Percentiles rank a stretch among this genome's conserved stretches.
Conservation (phyloP, 2,797 vertebrate species). For the Pampus argenteus region DNA sequence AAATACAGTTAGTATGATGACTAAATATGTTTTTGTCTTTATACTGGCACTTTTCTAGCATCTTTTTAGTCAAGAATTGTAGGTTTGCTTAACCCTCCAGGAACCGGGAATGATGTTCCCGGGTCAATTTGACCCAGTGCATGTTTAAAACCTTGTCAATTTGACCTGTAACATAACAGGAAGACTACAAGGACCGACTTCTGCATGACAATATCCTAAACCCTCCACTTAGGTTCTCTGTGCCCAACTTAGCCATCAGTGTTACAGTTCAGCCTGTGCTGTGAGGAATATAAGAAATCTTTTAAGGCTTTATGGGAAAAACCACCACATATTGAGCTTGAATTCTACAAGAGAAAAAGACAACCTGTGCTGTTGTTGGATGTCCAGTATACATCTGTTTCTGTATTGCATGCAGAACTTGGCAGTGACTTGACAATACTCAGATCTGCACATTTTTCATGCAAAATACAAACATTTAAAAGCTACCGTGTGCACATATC, state of each 20-base stretch:
- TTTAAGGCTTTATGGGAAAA: too few species aligned
- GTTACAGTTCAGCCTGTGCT: too few species aligned
- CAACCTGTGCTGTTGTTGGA: neutral
- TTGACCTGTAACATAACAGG: too few species aligned
- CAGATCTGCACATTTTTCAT: conserved; percentile 13
- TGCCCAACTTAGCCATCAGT: too few species aligned
- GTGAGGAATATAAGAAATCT: too few species aligned
- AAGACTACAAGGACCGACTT: too few species aligned
- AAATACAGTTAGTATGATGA: neutral
- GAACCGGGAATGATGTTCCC: too few species aligned
- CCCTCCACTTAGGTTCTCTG: too few species aligned
- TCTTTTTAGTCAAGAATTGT: neutral
- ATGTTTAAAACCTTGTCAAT: too few species aligned
- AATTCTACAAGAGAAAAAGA: neutral
- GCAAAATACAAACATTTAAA: conserved; percentile 3
- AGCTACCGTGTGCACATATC: neutral
- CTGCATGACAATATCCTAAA: too few species aligned
- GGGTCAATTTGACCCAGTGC: too few species aligned
- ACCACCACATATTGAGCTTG: conserved; percentile 5
- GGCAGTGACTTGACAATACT: conserved; percentile 10
- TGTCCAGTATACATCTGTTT: neutral
- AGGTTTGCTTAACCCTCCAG: neutral
- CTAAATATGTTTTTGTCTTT: too few species aligned
- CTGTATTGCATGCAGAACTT: neutral
- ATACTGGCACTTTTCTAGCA: neutral